Percentiles rank a stretch among this genome's conserved stretches.
Evolutionary conservation across 2,888 invertebrate genomes (phyloP).

Genomic region (Ophion slaviceki): DNA sequence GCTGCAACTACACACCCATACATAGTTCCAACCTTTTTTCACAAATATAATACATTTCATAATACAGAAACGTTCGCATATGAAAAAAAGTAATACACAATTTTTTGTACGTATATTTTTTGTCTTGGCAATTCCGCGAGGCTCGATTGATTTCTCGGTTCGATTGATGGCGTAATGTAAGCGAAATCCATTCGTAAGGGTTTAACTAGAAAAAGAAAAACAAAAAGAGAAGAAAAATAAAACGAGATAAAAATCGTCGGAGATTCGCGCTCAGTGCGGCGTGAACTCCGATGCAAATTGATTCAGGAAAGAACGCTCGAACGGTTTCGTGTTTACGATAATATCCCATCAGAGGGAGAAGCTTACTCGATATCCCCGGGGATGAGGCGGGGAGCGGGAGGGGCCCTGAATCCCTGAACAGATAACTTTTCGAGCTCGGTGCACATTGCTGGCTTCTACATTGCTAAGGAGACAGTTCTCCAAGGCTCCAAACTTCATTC

Average conservation of each 20-base stretch:
- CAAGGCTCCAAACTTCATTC: conserved; percentile 31
- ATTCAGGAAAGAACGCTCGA: conserved; percentile 45
- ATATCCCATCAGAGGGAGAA: conserved; percentile 44
- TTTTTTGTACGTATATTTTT: no score
- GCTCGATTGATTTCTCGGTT: no score
- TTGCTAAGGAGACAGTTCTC: conserved; percentile 17
- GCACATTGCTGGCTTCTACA: conserved; percentile 25
- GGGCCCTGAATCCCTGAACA: conserved; percentile 18
- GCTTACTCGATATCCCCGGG: conserved; percentile 36
- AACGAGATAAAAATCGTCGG: conserved; percentile 11
- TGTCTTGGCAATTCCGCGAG: no score
- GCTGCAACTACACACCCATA: no score
- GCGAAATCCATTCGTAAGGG: no score
- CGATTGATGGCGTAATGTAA: no score
- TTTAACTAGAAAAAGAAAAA: neutral
- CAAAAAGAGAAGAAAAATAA: no score
- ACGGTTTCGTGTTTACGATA: conserved; percentile 46
- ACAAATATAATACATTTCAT: no score
- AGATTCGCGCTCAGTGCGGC: conserved; percentile 14
- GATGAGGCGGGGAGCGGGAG: neutral
- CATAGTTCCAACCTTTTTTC: no score
- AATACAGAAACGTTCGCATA: no score
- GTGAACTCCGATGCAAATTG: conserved; percentile 58
- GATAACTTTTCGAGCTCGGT: conserved; percentile 41
- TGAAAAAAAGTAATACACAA: no score